A percentile compares a stretch with the other conserved stretches of the same genome.
Conservation (phyloP, 2,113 vertebrate genomes). For the Theristicus caerulescens region DNA sequence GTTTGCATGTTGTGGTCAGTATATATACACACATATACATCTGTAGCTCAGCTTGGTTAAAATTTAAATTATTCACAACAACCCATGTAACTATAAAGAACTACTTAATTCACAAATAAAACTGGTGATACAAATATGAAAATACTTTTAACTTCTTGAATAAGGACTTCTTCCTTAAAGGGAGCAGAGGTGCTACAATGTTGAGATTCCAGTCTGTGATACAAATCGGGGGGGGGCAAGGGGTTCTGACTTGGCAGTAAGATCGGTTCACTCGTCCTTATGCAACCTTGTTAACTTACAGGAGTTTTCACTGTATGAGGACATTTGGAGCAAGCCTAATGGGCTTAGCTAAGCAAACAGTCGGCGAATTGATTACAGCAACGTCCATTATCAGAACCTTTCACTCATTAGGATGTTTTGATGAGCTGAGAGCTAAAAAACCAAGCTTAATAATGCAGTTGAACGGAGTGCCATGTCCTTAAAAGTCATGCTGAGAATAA, state of each 20-base stretch:
- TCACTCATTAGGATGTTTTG: conserved; percentile 36
- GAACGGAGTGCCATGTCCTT: not conserved
- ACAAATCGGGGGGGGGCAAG: rapidly evolving
- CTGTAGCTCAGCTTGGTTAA: not conserved
- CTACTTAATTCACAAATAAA: not conserved
- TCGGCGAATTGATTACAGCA: conserved; percentile 6
- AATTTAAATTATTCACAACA: not conserved
- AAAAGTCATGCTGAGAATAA: not conserved
- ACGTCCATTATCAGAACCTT: not conserved
- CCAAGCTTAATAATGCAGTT: not conserved
- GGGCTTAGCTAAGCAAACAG: not conserved
- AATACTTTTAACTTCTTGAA: not conserved
- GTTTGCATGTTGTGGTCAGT: not conserved
- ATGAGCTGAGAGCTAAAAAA: not conserved
- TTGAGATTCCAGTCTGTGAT: not conserved
- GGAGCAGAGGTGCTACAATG: not conserved
- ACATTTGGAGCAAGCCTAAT: conserved; percentile 5
- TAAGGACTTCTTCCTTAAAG: not conserved
- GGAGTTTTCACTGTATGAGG: not conserved
- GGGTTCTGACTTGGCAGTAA: not conserved
- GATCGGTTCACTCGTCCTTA: not conserved
- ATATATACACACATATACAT: not conserved
- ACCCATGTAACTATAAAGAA: not conserved
- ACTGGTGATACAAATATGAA: not conserved
- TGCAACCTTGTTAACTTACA: not conserved